These are phyloP conservation scores for Edolisoma coerulescens DNA, from an alignment of 2,113 vertebrate species.

Conservation along the genomic window DNA sequence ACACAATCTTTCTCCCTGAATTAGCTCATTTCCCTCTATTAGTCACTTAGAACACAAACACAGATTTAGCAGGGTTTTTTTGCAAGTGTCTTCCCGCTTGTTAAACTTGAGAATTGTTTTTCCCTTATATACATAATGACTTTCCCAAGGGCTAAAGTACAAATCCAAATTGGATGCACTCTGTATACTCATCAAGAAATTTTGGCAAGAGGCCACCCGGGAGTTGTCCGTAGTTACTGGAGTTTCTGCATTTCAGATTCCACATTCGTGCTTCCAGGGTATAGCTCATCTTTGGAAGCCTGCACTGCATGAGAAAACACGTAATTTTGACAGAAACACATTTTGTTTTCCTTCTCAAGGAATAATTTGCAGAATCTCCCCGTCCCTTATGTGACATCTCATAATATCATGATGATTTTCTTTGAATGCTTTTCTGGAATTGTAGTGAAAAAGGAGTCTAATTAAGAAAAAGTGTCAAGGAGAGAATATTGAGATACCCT, in stretches of 20 bases:
- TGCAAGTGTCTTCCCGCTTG: not conserved
- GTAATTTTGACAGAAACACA: not conserved
- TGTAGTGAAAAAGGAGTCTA: not conserved
- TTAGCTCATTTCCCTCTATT: not conserved
- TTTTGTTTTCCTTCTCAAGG: not conserved
- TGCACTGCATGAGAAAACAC: not conserved
- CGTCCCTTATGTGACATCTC: not conserved
- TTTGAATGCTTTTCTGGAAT: not conserved
- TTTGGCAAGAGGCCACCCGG: constrained; percentile 48
- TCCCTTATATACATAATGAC: constrained; percentile 19
- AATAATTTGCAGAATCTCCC: not conserved
- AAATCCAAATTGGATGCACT: constrained; percentile 54
- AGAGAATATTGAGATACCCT: not conserved
- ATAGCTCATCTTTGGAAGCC: not conserved
- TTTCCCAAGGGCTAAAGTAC: constrained; percentile 37
- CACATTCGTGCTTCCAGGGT: constrained; percentile 8
- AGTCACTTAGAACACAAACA: constrained; percentile 26
- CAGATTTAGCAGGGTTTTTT: not conserved
- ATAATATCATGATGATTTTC: not conserved
- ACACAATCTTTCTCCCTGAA: not conserved
- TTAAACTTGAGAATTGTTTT: constrained; percentile 54
- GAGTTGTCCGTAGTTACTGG: constrained; percentile 24
- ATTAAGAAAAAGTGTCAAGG: not conserved
- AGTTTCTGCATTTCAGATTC: constrained; percentile 17
- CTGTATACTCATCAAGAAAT: constrained; percentile 38